Evolutionary conservation across 64 coral and sea anemone species (phyloP).

Genomic region (Exaiptasia diaphana): DNA sequence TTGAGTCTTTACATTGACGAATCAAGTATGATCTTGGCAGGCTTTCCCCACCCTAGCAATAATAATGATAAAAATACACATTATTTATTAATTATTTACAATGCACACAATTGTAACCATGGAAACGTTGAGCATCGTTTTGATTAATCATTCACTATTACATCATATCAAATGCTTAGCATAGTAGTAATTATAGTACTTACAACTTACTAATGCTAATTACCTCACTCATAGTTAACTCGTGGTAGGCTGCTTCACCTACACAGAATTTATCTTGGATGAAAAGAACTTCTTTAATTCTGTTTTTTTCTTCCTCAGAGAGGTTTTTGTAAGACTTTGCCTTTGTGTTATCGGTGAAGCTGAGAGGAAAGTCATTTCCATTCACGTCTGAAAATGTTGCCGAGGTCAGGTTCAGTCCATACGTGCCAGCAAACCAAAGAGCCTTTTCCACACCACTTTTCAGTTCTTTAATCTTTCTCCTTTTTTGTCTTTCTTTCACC

Average conservation of each 20-base stretch:
- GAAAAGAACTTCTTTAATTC: constrained; percentile 42
- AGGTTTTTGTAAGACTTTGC: constrained; percentile 4
- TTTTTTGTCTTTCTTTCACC: constrained; percentile 5
- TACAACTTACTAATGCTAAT: too few species aligned
- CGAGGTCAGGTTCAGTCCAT: not conserved
- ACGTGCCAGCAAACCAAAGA: constrained; percentile 25
- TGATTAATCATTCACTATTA: too few species aligned
- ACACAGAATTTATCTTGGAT: constrained; percentile 44
- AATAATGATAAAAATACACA: too few species aligned
- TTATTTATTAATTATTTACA: too few species aligned
- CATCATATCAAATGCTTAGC: too few species aligned
- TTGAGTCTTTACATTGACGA: constrained; percentile 32
- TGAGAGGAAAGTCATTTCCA: not conserved
- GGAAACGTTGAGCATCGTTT: too few species aligned
- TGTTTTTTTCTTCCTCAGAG: constrained; percentile 33
- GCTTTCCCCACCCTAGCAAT: not conserved
- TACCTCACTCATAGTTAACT: constrained; percentile 30
- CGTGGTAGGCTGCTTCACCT: constrained; percentile 58
- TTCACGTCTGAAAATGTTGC: too few species aligned
- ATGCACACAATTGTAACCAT: too few species aligned
- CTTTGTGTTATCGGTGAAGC: too few species aligned
- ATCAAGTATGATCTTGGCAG: constrained; percentile 40
- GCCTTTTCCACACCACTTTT: constrained; percentile 25
- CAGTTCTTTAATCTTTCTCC: not conserved
- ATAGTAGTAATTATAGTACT: too few species aligned